Base-by-base conservation (phyloP, 2,113 vertebrate species). In the Corythoichthys haematopterus region DNA sequence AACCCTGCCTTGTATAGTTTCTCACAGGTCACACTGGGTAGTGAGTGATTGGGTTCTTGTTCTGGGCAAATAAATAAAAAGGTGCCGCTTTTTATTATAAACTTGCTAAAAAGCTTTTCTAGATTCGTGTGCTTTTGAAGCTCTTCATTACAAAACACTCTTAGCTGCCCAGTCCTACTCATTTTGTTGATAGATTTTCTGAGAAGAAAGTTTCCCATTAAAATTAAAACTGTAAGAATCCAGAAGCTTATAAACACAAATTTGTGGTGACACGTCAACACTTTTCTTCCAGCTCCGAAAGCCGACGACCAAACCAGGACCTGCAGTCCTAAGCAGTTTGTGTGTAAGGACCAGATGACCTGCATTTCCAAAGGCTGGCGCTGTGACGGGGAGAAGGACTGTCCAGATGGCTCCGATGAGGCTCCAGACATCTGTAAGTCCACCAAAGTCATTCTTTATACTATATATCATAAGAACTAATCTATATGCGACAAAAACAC, bases 281-380 rank as follows among this genome's bases (percentile, higher is more conserved):
- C 45, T 77, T 80, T 50, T 69, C 65, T 64, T 78, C 87, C 77
- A 98, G 96, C 83, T 80, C 91, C 94, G 68, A 85, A 84, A 84
- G n/a, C 67, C 9, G 80, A 86, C 0, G 75, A 80, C 52, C 79
- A 71, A 16, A 79, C 87, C 55, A 97, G 94, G 91, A 98, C 96
- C 13, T 99, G 97, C 91, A 98, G 93, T 89, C 92, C 95, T 13
- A 98, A 95, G 88, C 96, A 98, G 88, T 98, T 98, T 92, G 94
- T 93, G 64, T 99, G 97, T 81, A 98, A 94, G 90, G 96, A 99
- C 88, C 94, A 96, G 86, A 91, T 95, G 64, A 98, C 95, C 55
- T 99, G 97, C 81, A 96, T 99, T 84, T 98, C 97, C 33, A 98
- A 96, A 90, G 96, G 96, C 82, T 99, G 97, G 97, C 91, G 95